Conservation (phyloP, 2,797 vertebrate genomes). For the Pseudomugil tenellus region DNA sequence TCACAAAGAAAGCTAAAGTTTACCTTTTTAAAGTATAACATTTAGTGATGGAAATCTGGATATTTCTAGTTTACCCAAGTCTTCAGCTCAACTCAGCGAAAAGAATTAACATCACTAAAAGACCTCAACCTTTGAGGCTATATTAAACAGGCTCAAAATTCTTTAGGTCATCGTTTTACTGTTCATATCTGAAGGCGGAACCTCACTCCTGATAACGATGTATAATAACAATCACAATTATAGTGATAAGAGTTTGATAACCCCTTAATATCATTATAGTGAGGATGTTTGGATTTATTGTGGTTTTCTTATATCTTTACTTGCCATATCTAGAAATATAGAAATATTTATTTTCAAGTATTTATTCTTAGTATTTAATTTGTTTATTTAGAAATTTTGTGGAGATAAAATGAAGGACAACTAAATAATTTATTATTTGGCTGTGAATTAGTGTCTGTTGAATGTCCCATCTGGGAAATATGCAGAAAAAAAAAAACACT, state of each 20-base stretch:
- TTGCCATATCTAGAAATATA: no score
- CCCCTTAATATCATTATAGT: background rate
- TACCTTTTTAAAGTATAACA: constrained; percentile 10
- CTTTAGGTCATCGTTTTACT: background rate
- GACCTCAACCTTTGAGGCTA: background rate
- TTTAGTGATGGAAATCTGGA: background rate
- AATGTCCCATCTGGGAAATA: no score
- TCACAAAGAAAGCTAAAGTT: constrained; percentile 17
- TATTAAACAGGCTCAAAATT: background rate
- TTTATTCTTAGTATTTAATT: no score
- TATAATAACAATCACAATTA: background rate
- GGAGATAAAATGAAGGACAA: no score
- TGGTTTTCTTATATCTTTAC: no score
- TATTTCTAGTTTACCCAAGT: background rate
- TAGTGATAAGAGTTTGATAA: background rate
- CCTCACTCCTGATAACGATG: background rate
- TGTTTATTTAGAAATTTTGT: background rate
- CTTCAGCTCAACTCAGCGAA: background rate
- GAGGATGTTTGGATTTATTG: no score
- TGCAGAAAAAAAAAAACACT: no score
- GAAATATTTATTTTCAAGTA: no score
- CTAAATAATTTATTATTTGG: no score
- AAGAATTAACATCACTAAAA: background rate
- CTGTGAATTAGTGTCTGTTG: no score
- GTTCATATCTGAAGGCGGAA: background rate